phyloP scores from a whole-genome alignment of 2,888 invertebrate genomes.

The Drosophila maculinotata region DNA sequence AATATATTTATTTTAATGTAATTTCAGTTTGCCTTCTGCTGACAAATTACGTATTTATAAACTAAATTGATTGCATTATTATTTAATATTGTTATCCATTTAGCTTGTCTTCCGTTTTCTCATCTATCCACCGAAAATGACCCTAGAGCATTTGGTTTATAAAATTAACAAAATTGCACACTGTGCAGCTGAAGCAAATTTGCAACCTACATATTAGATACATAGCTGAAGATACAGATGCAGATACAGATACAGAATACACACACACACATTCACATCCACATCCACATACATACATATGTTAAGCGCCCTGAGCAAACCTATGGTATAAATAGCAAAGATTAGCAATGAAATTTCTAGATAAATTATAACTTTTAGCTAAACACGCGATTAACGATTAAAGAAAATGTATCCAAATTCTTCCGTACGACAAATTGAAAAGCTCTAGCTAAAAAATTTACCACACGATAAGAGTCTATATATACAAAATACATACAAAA shows the following conservation, averaged over 20 bases:
- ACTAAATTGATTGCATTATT: neutral
- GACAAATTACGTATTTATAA: slow-evolving; percentile 49
- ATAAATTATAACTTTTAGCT: slow-evolving; percentile 75
- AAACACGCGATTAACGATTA: slow-evolving; percentile 30
- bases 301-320: slow-evolving; percentile 57
- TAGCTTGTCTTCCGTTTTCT: slow-evolving; percentile 11
- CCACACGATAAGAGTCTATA: slow-evolving; percentile 76
- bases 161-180: slow-evolving; percentile 30
- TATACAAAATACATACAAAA: slow-evolving; percentile 50
- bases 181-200: slow-evolving; percentile 47
- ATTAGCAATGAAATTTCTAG: slow-evolving; percentile 64
- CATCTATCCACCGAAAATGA: slow-evolving; percentile 28
- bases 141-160: slow-evolving; percentile 20
- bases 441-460: slow-evolving; percentile 70
- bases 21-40: slow-evolving; percentile 60
- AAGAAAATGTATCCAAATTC: slow-evolving; percentile 73
- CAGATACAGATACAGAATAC: slow-evolving; percentile 1
- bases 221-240: slow-evolving; percentile 16
- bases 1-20: slow-evolving; percentile 10
- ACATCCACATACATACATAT: slow-evolving; percentile 33
- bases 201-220: slow-evolving; percentile 28
- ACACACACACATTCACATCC: slow-evolving; percentile 2
- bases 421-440: slow-evolving; percentile 67
- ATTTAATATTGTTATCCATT: neutral
- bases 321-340: slow-evolving; percentile 50